Base-by-base conservation (phyloP, 1,140 invertebrate genomes). In the Pogonomyrmex barbatus region DNA sequence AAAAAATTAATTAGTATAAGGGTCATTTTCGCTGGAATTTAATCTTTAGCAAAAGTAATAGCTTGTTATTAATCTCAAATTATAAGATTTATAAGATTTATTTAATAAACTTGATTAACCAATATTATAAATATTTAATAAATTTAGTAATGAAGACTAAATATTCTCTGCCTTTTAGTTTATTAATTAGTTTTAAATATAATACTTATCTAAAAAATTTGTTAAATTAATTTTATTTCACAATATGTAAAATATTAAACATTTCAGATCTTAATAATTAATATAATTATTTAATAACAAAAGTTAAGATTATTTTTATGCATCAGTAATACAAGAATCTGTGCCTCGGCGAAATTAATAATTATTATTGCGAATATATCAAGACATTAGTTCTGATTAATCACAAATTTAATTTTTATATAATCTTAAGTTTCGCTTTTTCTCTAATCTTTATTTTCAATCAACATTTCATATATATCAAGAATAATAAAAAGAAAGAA, bases 191-290 rank as follows among this genome's bases (percentile, higher is more conserved):
- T 2, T 47, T 68, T 9, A 67, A 67, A 45, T 45, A 45, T 70
- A 62, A 62, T 62, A 54, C 58, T 24, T 1, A 24, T 42, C 56
- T 12, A 24, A 42, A 10, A 56, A 75, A 75, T n/a, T 56, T 5
- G 36, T 42, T 75, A 17, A 45, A 45, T 39, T 76, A 17, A 68
- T 14, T 33, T 17, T 50, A 45, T 54, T 76, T 70, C 54, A 76
- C 78, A 83, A 88, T 70, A 39, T 54, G 52, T 56, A 58, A 67
- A 75, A 70, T 65, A 8, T 78, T 70, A 87, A 52, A 50, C 10
- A 33, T 84, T 75, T 36, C 6, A 60, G 9, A 76, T 78, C 12
- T n/a, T 56, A 58, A 17, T 47, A 14, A 76, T 50, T 47, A 70
- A 33, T 52, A 71, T 12, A 88, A 76, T 68, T 56, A 54, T 30